These are phyloP conservation scores for Isaurus tuberculatus DNA, from an alignment of 92 coral and sea anemone species.

Conservation along the genomic window DNA sequence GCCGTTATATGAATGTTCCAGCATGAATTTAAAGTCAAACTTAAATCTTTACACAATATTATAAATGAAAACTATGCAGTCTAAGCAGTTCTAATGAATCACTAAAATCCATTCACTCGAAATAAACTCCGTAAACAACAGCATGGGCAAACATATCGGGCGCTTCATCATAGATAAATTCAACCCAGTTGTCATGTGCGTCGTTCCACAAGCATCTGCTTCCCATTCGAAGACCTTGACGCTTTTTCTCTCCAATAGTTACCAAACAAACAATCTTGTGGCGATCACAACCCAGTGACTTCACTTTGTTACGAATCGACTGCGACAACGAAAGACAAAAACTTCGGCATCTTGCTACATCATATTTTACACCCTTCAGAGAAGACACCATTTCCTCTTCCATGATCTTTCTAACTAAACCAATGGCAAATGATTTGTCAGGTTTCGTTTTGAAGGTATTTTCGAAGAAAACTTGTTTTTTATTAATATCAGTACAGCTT, in stretches of 20 bases:
- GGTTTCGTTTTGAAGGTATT: constrained; percentile 90
- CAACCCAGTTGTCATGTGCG: constrained; percentile 86
- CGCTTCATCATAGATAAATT: constrained; percentile 60
- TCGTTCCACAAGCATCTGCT: constrained; percentile 89
- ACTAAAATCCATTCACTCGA: constrained; percentile 55
- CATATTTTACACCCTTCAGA: constrained; percentile 79
- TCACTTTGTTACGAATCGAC: constrained; percentile 78
- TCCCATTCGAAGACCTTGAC: constrained; percentile 82
- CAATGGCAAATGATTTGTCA: constrained; percentile 80
- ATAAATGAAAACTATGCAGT: no score
- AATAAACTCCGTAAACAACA: constrained; percentile 77
- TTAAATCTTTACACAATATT: no score
- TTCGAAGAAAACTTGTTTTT: constrained; percentile 48
- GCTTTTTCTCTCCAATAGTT: constrained; percentile 80
- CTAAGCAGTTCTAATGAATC: no score
- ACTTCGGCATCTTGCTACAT: constrained; percentile 66
- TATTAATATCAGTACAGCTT: no score
- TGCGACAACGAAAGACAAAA: constrained; percentile 82
- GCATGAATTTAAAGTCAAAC: no score
- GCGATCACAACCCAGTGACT: constrained; percentile 74
- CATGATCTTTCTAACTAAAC: constrained; percentile 85
- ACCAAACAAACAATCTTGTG: constrained; percentile 77
- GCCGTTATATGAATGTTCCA: no score
- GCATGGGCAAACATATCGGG: constrained; percentile 83
- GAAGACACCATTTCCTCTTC: constrained; percentile 81